Evolutionary conservation across 2,113 vertebrate species (phyloP).

Genomic region (Gnathonemus longibarbis): DNA sequence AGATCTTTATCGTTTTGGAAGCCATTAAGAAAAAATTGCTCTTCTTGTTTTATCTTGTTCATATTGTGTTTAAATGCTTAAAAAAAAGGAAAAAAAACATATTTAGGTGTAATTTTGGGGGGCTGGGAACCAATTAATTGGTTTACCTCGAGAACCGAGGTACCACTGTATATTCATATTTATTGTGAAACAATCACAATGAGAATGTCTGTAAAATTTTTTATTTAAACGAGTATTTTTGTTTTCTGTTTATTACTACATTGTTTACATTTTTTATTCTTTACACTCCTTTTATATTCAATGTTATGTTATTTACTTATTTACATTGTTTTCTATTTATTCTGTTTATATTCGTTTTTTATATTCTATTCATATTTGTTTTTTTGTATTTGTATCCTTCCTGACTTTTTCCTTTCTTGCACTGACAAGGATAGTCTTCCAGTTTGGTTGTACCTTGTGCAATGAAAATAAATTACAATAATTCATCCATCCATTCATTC

Average conservation of each 20-base stretch:
- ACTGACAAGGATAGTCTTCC: not conserved
- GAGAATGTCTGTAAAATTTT: not conserved
- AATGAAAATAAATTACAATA: not conserved
- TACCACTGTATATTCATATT: not conserved
- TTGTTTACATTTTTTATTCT: not conserved
- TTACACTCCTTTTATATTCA: not conserved
- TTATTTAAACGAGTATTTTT: not conserved
- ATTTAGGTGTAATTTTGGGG: too few species aligned
- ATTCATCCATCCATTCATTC: too few species aligned
- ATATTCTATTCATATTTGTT: not conserved
- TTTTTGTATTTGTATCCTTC: not conserved
- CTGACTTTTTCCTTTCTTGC: not conserved
- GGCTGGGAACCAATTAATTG: too few species aligned
- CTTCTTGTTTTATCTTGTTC: too few species aligned
- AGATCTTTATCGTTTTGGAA: too few species aligned
- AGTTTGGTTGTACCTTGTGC: not conserved
- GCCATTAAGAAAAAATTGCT: too few species aligned
- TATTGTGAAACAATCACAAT: not conserved
- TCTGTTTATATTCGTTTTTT: not conserved
- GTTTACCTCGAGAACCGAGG: too few species aligned
- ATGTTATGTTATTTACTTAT: not conserved
- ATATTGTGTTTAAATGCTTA: too few species aligned
- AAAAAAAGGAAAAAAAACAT: too few species aligned
- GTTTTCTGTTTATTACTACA: not conserved
- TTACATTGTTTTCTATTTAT: not conserved